Evolutionary conservation across 2,888 invertebrate genomes (phyloP).

Genomic region (Pyrgus malvae): DNA sequence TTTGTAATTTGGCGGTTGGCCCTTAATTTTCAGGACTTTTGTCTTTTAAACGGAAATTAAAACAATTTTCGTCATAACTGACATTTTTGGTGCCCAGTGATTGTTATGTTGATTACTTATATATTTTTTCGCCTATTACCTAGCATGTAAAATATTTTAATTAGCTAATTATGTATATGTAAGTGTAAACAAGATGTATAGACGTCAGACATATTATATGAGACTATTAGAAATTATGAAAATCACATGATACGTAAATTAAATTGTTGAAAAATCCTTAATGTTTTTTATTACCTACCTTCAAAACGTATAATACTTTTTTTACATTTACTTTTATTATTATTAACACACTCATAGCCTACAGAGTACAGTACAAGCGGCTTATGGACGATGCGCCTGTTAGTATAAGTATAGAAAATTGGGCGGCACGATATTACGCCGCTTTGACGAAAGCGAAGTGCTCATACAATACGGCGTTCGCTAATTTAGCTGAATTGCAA

Average conservation of each 20-base stretch:
- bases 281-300: constrained; percentile 31
- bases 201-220: constrained; percentile 38
- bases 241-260: constrained; percentile 20
- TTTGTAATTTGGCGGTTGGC: too few species aligned
- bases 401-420: too few species aligned
- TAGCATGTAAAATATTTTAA: constrained; percentile 17
- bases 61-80: neutral
- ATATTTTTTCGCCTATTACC: neutral
- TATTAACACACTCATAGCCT: too few species aligned
- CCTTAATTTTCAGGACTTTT: neutral
- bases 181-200: constrained; percentile 40
- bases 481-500: too few species aligned
- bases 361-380: too few species aligned
- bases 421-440: too few species aligned
- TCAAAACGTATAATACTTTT: too few species aligned
- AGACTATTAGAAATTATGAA: constrained; percentile 21
- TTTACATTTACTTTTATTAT: too few species aligned
- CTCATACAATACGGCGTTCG: too few species aligned
- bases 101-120: constrained; percentile 8
- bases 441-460: too few species aligned
- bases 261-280: constrained; percentile 48
- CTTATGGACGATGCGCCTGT: too few species aligned
- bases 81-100: constrained; percentile 12
- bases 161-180: constrained; percentile 38
- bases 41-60: too few species aligned